These are phyloP conservation scores for Deilephila elpenor DNA, from an alignment of 2,888 invertebrate species.

Conservation along the genomic window DNA sequence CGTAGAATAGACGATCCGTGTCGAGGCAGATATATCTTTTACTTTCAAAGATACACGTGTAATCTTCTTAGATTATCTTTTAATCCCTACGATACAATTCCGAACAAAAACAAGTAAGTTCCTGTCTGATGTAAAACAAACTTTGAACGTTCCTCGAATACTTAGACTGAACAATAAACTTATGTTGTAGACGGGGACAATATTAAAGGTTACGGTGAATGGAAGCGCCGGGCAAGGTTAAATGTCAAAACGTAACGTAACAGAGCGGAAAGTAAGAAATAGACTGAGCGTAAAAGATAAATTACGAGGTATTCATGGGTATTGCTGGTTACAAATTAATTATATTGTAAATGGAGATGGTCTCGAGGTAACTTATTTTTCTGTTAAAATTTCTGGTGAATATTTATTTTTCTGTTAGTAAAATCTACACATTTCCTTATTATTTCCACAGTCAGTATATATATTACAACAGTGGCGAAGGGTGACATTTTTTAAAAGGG, in stretches of 20 bases:
- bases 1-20: too few relatives aligned
- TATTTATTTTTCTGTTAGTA: too few relatives aligned
- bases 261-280: background rate
- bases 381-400: too few relatives aligned
- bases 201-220: background rate
- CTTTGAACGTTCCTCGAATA: background rate
- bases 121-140: background rate
- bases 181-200: background rate
- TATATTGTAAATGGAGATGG: too few relatives aligned
- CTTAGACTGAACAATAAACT: background rate
- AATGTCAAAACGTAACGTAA: conserved; percentile 8
- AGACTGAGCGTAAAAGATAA: background rate
- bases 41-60: background rate
- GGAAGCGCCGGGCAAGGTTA: background rate
- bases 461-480: too few relatives aligned
- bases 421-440: too few relatives aligned
- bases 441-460: too few relatives aligned
- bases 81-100: background rate
- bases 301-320: background rate
- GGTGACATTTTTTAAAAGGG: too few relatives aligned
- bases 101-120: background rate
- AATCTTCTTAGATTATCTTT: background rate
- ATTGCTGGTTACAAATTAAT: too few relatives aligned
- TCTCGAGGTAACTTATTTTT: too few relatives aligned
- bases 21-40: too few relatives aligned